phyloP scores from a whole-genome alignment of 2,113 vertebrate species.

The Athene noctua region DNA sequence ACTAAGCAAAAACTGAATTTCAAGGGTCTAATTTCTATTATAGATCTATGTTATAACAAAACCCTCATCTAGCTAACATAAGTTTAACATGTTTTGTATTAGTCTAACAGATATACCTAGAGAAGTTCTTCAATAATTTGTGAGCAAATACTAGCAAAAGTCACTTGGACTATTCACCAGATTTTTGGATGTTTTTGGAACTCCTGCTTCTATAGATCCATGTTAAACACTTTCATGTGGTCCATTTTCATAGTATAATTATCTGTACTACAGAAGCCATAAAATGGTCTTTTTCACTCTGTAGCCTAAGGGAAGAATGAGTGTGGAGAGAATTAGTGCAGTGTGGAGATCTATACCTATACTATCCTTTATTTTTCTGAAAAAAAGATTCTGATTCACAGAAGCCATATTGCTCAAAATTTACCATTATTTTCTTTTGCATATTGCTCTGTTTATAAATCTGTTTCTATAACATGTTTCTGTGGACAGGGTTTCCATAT shows the following conservation, averaged over 20 bases:
- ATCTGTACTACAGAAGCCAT: not conserved
- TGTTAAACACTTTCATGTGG: not conserved
- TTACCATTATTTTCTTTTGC: not conserved
- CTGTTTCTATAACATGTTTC: not conserved
- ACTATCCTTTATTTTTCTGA: fast-evolving
- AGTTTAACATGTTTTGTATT: not conserved
- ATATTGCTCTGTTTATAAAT: not conserved
- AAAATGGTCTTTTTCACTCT: not conserved
- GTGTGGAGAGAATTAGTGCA: not conserved
- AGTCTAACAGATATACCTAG: not conserved
- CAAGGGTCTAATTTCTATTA: not conserved
- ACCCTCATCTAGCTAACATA: not conserved
- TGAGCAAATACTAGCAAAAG: not conserved
- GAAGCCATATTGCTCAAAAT: not conserved
- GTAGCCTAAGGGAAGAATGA: not conserved
- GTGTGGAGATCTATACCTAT: not conserved
- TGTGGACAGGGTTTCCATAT: not conserved
- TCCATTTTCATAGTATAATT: not conserved
- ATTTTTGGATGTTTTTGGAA: not conserved
- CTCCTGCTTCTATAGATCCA: not conserved
- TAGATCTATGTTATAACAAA: not conserved
- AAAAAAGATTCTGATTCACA: not conserved
- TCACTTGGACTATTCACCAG: not conserved
- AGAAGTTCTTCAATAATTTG: not conserved
- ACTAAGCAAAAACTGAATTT: not conserved